Evolutionary conservation across 2,888 invertebrate genomes (phyloP).

Genomic region (Pilophorus perplexus): DNA sequence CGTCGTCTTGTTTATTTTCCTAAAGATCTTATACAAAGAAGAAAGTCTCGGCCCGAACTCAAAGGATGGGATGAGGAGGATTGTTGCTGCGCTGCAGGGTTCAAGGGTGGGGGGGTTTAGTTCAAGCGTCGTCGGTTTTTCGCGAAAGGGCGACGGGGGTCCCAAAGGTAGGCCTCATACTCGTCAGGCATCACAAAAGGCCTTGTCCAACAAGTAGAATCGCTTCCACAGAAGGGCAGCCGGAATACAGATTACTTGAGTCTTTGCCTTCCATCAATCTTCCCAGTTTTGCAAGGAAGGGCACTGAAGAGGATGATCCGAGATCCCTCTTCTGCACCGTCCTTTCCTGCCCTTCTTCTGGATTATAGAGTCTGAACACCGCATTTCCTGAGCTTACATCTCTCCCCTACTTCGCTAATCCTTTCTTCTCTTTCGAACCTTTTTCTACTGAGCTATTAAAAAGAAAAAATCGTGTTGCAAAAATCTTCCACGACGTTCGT

Average conservation of each 20-base stretch:
- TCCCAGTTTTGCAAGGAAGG: background rate
- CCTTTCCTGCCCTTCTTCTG: background rate
- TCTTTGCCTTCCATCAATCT: constrained; percentile 30
- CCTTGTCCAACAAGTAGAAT: constrained; percentile 32
- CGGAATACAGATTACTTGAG: constrained; percentile 28
- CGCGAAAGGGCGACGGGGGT: background rate
- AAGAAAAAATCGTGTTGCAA: too few species aligned
- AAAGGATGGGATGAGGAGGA: background rate
- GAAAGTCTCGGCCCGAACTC: constrained; percentile 4
- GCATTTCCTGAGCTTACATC: too few species aligned
- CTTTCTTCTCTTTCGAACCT: too few species aligned
- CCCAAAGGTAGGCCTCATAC: background rate
- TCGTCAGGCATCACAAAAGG: constrained; percentile 19
- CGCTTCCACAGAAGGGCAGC: constrained; percentile 1
- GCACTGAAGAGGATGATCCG: background rate
- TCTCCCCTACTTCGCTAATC: too few species aligned
- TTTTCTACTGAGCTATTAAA: too few species aligned
- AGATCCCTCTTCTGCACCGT: background rate
- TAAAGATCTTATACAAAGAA: background rate
- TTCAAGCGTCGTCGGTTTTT: constrained; percentile 3
- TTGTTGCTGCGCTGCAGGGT: background rate
- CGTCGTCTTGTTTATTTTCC: constrained; percentile 8
- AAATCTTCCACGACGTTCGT: too few species aligned
- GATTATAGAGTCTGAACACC: too few species aligned
- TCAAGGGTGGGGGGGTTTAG: background rate